Percentiles rank a stretch among this genome's conserved stretches.
These are phyloP conservation scores for Thomomys bottae DNA, from an alignment of 2,113 vertebrate genomes.

Conservation along the genomic window DNA sequence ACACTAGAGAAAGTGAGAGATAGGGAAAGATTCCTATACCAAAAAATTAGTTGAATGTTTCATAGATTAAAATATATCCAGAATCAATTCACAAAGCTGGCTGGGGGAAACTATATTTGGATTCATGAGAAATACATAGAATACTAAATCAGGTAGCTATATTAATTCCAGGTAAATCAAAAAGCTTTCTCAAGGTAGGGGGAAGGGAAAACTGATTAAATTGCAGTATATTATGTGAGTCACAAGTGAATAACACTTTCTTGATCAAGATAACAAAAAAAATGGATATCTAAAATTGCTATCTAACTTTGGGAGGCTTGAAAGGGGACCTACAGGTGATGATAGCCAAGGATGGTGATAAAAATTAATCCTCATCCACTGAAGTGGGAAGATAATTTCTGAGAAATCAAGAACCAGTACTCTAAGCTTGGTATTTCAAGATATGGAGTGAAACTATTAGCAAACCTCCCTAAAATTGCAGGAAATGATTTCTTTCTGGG, in stretches of 20 bases:
- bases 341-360: not conserved
- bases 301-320: not conserved
- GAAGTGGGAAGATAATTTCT: not conserved
- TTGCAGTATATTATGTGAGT: not conserved
- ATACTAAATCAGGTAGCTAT: not conserved
- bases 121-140: not conserved
- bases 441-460: not conserved
- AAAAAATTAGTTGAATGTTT: not conserved
- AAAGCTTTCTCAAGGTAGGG: not conserved
- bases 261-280: not conserved
- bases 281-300: not conserved
- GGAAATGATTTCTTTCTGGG: not conserved
- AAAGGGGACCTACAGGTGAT: not conserved
- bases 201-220: not conserved
- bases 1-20: not conserved
- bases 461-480: not conserved
- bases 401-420: not conserved
- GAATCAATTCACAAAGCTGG: not conserved
- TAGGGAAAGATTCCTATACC: not conserved
- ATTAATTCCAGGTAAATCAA: not conserved
- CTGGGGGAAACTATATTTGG: not conserved
- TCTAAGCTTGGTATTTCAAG: not conserved
- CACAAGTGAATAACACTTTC: not conserved
- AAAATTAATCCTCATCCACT: not conserved
- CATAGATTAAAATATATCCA: not conserved